Evolutionary conservation across 2,113 vertebrate species (phyloP).

Genomic region (Corapipo altera): DNA sequence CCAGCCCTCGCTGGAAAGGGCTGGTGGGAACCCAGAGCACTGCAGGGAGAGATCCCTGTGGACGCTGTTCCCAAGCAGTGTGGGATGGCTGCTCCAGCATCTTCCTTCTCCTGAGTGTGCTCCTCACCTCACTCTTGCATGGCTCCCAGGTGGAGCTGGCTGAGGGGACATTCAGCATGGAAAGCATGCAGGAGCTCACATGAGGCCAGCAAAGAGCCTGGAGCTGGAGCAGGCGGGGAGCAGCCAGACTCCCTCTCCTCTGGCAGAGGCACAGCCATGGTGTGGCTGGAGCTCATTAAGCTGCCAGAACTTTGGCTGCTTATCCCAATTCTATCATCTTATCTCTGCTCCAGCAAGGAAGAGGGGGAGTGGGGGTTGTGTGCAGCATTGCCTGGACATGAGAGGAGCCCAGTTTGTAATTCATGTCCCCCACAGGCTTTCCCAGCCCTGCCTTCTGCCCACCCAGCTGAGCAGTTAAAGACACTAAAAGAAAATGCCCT

Average conservation of each 20-base stretch:
- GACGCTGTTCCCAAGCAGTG: neutral
- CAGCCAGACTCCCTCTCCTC: neutral
- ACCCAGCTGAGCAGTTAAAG: accelerated
- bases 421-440: neutral
- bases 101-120: neutral
- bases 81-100: neutral
- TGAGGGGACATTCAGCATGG: neutral
- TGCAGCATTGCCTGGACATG: neutral
- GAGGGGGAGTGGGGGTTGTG: neutral
- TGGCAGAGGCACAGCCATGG: accelerated
- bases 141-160: neutral
- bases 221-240: neutral
- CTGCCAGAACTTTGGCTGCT: neutral
- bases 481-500: neutral
- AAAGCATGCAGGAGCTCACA: neutral
- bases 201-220: neutral
- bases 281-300: neutral
- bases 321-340: neutral
- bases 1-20: neutral
- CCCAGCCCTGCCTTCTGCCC: neutral
- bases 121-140: neutral
- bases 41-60: accelerated
- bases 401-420: neutral
- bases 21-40: neutral
- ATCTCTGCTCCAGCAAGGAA: neutral